Percentiles rank a stretch among this genome's conserved stretches.
These are phyloP conservation scores for Trypoxylus dichotomus DNA, from an alignment of 1,140 invertebrate genomes.

Conservation along the genomic window DNA sequence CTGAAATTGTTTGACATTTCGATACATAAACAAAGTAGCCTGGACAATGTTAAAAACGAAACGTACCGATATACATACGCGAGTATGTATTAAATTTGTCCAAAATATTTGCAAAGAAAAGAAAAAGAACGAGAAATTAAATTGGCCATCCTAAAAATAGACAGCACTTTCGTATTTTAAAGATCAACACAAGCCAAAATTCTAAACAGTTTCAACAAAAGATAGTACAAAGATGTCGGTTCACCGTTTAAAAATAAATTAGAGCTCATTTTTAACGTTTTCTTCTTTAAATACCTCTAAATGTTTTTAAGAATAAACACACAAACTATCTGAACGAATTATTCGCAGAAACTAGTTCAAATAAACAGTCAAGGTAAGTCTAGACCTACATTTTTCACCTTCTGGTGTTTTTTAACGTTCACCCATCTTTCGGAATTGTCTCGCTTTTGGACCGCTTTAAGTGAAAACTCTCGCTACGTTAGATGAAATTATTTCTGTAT, in stretches of 20 bases:
- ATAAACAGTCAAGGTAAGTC: constrained; percentile 6
- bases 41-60: background rate
- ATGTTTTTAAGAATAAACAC: background rate
- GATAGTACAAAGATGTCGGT: background rate
- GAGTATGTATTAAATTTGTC: background rate
- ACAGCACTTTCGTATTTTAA: background rate
- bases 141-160: background rate
- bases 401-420: background rate
- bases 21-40: background rate
- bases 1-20: too few species aligned
- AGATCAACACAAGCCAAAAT: constrained; percentile 2
- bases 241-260: background rate
- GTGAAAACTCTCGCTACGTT: background rate
- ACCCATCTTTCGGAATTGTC: background rate
- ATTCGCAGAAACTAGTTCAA: background rate
- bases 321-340: background rate
- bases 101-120: background rate
- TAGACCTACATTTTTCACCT: background rate
- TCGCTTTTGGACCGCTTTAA: background rate
- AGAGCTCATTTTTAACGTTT: background rate
- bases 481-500: background rate
- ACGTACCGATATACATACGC: background rate
- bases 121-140: background rate
- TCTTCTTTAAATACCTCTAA: background rate
- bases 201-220: background rate